Percentiles rank a stretch among this genome's conserved stretches.
Conservation (phyloP, 2,797 vertebrate species). For the Spinus olivaceus region DNA sequence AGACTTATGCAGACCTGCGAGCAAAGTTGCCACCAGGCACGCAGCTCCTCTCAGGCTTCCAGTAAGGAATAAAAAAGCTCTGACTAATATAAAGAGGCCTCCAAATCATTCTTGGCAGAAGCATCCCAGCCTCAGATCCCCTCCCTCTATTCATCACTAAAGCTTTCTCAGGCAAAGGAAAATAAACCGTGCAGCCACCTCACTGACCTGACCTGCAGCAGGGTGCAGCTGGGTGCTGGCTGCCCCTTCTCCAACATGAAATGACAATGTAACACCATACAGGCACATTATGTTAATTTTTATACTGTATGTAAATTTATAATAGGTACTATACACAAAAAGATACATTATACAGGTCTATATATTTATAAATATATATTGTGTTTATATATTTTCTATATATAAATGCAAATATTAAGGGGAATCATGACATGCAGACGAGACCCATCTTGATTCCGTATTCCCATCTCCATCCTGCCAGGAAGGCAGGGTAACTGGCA, state of each 20-base stretch:
- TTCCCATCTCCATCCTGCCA: not conserved
- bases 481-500: not conserved
- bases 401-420: not conserved
- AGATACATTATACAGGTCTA: too few species aligned
- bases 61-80: constrained; percentile 67
- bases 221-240: not conserved
- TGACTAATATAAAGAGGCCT: constrained; percentile 75
- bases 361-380: too few species aligned
- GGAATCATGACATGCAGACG: fast-evolving
- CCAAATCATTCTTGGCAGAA: constrained; percentile 75
- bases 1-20: constrained; percentile 24
- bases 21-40: not conserved
- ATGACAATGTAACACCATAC: not conserved
- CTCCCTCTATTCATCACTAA: constrained; percentile 89
- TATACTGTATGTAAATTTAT: not conserved
- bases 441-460: not conserved
- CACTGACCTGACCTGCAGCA: constrained; percentile 76
- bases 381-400: not conserved
- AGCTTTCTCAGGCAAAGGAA: constrained; percentile 67
- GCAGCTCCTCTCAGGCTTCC: constrained; percentile 34
- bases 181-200: constrained; percentile 75
- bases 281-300: not conserved
- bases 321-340: too few species aligned
- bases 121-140: constrained; percentile 69
- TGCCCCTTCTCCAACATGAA: constrained; percentile 60